Conservation (phyloP, 2,888 invertebrate genomes). For the Orthosia incerta region DNA sequence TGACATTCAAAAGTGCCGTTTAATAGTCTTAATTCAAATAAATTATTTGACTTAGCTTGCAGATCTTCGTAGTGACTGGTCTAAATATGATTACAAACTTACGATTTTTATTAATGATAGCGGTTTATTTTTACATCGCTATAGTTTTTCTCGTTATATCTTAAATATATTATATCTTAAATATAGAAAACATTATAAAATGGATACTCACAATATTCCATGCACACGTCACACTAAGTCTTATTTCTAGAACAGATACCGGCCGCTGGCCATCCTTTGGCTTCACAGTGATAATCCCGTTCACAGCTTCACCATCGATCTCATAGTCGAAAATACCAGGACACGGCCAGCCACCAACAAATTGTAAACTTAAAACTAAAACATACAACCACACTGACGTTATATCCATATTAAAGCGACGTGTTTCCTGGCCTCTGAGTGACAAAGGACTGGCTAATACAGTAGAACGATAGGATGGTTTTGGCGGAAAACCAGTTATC, state of each 20-base stretch:
- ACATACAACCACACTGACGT: slow-evolving; percentile 67
- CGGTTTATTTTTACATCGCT: too few relatives aligned
- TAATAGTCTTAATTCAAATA: too few relatives aligned
- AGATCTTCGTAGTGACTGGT: too few relatives aligned
- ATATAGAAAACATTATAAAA: too few relatives aligned
- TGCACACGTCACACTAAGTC: slow-evolving; percentile 78
- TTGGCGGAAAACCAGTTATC: too few relatives aligned
- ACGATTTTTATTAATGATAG: too few relatives aligned
- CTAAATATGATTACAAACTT: too few relatives aligned
- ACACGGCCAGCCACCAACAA: slow-evolving; percentile 77
- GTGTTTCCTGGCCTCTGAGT: slow-evolving; percentile 66
- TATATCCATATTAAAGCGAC: slow-evolving; percentile 59
- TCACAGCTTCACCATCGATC: slow-evolving; percentile 72
- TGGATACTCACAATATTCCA: slow-evolving; percentile 20
- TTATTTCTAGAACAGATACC: slow-evolving; percentile 70
- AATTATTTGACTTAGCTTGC: too few relatives aligned
- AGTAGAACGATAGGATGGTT: too few relatives aligned
- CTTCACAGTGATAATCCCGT: slow-evolving; percentile 73
- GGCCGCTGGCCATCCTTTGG: slow-evolving; percentile 60
- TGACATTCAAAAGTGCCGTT: too few relatives aligned
- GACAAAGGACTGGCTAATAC: slow-evolving; percentile 67
- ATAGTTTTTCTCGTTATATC: too few relatives aligned
- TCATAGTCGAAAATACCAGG: slow-evolving; percentile 79
- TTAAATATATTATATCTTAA: too few relatives aligned
- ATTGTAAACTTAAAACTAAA: slow-evolving; percentile 66